Evolutionary conservation across 2,797 vertebrate genomes (phyloP), one percentile per base, ranked within the genome.

Genomic region (Toxotes lorentzi): DNA sequence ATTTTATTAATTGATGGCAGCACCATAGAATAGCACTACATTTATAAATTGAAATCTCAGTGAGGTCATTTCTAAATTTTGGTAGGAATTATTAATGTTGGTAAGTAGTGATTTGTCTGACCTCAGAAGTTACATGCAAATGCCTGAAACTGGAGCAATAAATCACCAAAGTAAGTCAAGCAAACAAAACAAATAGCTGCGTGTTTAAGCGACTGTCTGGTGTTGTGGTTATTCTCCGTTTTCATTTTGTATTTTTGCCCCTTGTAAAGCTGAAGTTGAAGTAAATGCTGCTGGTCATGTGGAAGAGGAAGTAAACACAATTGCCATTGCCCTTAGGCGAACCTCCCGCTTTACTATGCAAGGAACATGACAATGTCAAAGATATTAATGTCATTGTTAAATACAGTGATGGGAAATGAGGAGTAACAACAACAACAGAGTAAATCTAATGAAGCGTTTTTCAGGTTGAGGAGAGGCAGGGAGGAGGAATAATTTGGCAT

Each of bases 401-500:
- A 79, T 50, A 60, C 24, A 51, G 41, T 62, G 47, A 72, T 50
- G 69, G 43, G 50, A 73, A 74, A 78, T 56, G n/a, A 86, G 57
- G 45, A 67, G 4, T n/a, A 51, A 79, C 53, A 79, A 38, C 58
- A 80, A 56, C 63, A 62, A 60, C n/a, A 65, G 60, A 76, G 69
- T 65, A 50, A 43, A 65, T 73, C 30, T 66, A 70, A 71, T 78
- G 21, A 76, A 62, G 38, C 45, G 3, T 70, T 73, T 71, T 74
- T 53, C 70, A 86, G 77, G 47, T 76, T 82, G 69, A 78, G 32
- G 51, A 60, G 60, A 82, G 21, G 9, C 47, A 70, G 32, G 19
- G 48, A 76, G 66, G 68, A 75, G 53, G 23, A 50, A 84, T 70
- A 72, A 82, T 83, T 77, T 75, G 63, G n/a, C 19, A 19, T 40